phyloP scores from a whole-genome alignment of 2,113 vertebrate species.

The Boulengerochromis microlepis region DNA sequence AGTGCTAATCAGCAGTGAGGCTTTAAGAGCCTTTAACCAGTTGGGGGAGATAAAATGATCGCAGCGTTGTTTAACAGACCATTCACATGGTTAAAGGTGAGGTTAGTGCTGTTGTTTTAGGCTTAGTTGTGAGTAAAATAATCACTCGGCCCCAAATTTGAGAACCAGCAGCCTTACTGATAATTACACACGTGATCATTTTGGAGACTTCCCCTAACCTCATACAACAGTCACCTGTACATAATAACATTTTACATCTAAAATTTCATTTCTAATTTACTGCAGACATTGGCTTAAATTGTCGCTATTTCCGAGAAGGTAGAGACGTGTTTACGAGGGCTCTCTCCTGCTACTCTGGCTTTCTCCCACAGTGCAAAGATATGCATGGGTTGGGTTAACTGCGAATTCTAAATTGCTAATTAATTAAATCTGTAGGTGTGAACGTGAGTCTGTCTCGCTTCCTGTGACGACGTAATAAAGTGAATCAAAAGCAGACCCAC shows the following conservation, averaged over 20 bases:
- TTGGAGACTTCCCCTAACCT: rapidly evolving
- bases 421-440: not conserved
- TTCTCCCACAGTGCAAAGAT: not conserved
- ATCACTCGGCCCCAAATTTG: not conserved
- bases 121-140: not conserved
- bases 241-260: not conserved
- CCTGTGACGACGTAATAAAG: not conserved
- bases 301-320: not conserved
- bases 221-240: not conserved
- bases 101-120: rapidly evolving
- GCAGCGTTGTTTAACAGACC: not conserved
- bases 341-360: not conserved
- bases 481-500: not conserved
- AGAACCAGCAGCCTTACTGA: not conserved
- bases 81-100: not conserved
- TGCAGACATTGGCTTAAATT: not conserved
- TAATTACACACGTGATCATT: not conserved
- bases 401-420: not conserved
- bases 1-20: not conserved
- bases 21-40: not conserved
- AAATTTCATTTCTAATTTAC: not conserved
- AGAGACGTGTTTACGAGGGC: not conserved
- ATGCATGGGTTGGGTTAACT: not conserved
- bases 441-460: not conserved
- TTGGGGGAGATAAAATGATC: not conserved